Conservation (phyloP, 2,888 invertebrate species). For the Trypoxylon attenuatum region DNA sequence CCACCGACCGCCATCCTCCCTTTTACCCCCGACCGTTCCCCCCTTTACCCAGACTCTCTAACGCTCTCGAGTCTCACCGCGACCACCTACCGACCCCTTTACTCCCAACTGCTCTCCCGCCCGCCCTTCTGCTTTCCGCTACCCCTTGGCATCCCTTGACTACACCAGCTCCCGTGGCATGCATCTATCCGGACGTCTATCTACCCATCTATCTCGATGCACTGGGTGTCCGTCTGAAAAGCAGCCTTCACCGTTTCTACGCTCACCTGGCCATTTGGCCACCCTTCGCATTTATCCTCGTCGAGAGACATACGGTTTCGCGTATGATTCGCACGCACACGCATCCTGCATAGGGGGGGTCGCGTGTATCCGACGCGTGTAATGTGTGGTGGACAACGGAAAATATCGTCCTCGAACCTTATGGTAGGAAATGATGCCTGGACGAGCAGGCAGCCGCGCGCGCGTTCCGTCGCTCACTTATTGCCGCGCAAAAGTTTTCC, state of each 20-base stretch:
- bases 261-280: background rate
- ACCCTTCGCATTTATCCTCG: background rate
- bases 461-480: background rate
- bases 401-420: too few species aligned
- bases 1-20: conserved; percentile 45
- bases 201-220: conserved; percentile 60
- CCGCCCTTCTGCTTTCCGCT: conserved; percentile 44
- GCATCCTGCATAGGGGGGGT: too few species aligned
- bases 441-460: too few species aligned
- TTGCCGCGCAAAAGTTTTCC: background rate
- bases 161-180: conserved; percentile 44
- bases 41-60: conserved; percentile 21
- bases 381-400: too few species aligned
- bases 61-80: conserved; percentile 54
- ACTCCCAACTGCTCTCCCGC: conserved; percentile 34
- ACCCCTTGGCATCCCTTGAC: conserved; percentile 53
- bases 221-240: conserved; percentile 62
- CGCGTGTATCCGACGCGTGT: too few species aligned
- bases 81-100: conserved; percentile 49
- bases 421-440: too few species aligned
- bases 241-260: conserved; percentile 50
- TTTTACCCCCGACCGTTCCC: conserved; percentile 47
- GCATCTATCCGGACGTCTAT: conserved; percentile 63
- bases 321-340: too few species aligned
- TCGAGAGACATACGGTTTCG: background rate